Base-by-base conservation (phyloP, 1,140 invertebrate species). In the Atta colombica region DNA sequence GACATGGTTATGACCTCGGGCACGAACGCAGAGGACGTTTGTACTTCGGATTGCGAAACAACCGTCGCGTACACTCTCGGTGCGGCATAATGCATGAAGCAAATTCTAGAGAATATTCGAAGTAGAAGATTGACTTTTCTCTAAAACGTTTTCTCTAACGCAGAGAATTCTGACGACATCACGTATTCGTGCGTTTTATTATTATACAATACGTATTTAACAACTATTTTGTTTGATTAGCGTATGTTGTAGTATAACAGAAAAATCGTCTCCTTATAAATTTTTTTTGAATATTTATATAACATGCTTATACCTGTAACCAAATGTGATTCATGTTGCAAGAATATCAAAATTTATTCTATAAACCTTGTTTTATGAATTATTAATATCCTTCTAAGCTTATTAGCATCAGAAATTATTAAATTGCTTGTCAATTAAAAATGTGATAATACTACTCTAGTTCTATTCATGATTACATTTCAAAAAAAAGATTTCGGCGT, bases 21-120 rank as follows among this genome's bases (percentile, higher is more conserved):
- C 68, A 85, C 72, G 35, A 78, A 80, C 72, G 74, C 63, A 31
- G 61, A 66, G 63, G 69, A 88, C 53, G 58, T 68, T 71, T 39
- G 61, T 71, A 72, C 85, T 65, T 71, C 58, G 87, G 84, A 84
- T 84, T 84, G 80, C 80, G 80, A 84, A 84, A 84, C 80, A 91
- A 89, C 88, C 90, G 90, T 84, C 87, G 84, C 87, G 85, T 85
- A 31, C 78, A 74, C 90, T 91, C 89, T 90, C 89, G 91, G 90
- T 90, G 89, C 86, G 60, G 91, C 89, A 94, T 93, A 93, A 94
- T 84, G 69, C 80, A 84, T 84, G 80, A 84, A 45, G 80, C 55
- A n/a, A 84, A 71, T 16, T 82, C 66, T 71, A 60, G 55, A 75
- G 69, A 72, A 53, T 55, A 28, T 45, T 45, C 53, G 21, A n/a